Conservation (phyloP, 2,113 vertebrate species). For the Cynocephalus volans region DNA sequence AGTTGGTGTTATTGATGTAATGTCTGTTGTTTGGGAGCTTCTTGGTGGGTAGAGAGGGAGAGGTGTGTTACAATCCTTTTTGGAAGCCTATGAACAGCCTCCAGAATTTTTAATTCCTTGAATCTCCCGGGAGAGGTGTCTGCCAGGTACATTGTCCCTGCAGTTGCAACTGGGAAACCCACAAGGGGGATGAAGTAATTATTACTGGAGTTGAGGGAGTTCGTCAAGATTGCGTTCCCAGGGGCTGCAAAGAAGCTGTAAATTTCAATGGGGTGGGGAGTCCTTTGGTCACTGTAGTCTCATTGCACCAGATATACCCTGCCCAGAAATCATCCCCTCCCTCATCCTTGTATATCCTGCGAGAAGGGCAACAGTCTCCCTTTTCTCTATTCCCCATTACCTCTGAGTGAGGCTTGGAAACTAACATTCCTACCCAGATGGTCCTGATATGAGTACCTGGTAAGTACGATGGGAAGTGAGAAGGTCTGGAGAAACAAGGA, state of each 20-base stretch:
- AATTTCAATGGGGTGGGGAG: neutral
- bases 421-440: neutral
- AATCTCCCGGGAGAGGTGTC: neutral
- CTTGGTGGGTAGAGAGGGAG: neutral
- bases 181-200: conserved; percentile 37
- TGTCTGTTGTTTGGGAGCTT: neutral
- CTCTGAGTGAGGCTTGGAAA: neutral
- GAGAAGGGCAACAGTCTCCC: neutral
- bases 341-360: neutral
- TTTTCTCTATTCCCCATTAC: neutral
- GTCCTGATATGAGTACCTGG: neutral
- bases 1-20: neutral
- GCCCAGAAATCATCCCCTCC: neutral
- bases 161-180: neutral
- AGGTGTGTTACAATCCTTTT: neutral
- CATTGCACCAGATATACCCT: neutral
- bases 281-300: neutral
- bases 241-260: neutral
- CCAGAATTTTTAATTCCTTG: neutral
- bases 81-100: neutral
- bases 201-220: neutral
- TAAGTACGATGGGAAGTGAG: conserved; percentile 7
- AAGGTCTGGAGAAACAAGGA: neutral
- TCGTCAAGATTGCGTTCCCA: neutral
- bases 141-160: neutral